Evolutionary conservation across 1,140 invertebrate species (phyloP), one percentile per base, ranked within the genome.

Genomic region (Physella acuta): DNA sequence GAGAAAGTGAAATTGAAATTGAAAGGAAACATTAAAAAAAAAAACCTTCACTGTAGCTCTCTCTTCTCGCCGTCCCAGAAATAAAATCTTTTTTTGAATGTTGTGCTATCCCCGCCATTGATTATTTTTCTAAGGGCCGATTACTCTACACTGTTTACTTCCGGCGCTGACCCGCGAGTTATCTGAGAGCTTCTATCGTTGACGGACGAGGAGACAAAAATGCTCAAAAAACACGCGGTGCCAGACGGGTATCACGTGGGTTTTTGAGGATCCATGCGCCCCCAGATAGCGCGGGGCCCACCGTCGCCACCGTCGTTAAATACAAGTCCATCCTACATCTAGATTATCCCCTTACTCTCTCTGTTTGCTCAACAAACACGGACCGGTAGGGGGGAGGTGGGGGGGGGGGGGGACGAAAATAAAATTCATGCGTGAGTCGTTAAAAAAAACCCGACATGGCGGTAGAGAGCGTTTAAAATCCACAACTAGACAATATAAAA

Each of bases 161-260:
- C 59, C 59, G 59, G 59, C 2, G 33, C 59, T 34, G 33, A 61
- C 33, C 59, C 36, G 1, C 31, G 28, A 16, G 59, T 61, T 61
- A 61, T 61, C 59, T 11, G 36, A 61, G n/a, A 33, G 59, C 36
- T 39, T 61, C 34, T 44, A 61, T 61, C 59, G 59, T 17, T 61
- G 59, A 61, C 59, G 59, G 59, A 61, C 37, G 59, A 37, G 56
- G 59, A 61, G 59, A 61, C 59, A 36, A 61, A 61, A 61, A 39
- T 61, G 59, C 36, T 39, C 28, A 34, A 61, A 61, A 61, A 61
- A 61, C 59, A 61, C 36, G 39, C 36, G 59, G 39, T 61, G 59
- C 34, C 59, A 61, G 59, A 61, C 59, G 37, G 34, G 39, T 61
- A 61, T 61, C 59, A 61, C 36, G 59, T 61, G 59, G 36, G 59